These are phyloP conservation scores for Chloroceryle aenea DNA, from an alignment of 2,113 vertebrate genomes.

Conservation along the genomic window DNA sequence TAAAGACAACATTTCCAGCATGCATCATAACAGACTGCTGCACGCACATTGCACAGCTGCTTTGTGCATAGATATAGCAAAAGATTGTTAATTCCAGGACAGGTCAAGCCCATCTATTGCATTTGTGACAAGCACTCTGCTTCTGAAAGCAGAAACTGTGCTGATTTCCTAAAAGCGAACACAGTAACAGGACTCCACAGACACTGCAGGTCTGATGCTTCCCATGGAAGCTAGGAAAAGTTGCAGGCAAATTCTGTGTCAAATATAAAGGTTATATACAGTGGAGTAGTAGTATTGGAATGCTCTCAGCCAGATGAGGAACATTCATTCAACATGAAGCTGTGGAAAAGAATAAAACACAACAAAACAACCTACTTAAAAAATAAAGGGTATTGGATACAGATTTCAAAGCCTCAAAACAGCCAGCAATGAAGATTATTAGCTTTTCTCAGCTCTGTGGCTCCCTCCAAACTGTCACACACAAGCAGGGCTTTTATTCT, in stretches of 20 bases:
- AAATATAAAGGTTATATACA: background rate
- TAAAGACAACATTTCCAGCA: background rate
- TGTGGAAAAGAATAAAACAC: background rate
- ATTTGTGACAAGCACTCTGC: background rate
- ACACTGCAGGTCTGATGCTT: background rate
- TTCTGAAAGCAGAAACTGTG: background rate
- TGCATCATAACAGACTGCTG: background rate
- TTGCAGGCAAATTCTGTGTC: background rate
- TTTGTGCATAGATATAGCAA: background rate
- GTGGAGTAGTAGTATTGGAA: background rate
- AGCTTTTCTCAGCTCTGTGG: background rate
- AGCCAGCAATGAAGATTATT: background rate
- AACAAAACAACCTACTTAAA: background rate
- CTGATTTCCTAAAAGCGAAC: background rate
- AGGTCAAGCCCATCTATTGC: rapidly evolving
- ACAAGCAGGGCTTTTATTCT: background rate
- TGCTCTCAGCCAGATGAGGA: background rate
- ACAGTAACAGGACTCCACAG: background rate
- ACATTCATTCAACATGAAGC: background rate
- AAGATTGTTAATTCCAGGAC: background rate
- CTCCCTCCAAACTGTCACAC: background rate
- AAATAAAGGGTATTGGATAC: background rate
- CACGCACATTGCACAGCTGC: background rate
- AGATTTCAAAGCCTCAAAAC: background rate
- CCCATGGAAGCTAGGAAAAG: background rate